Evolutionary conservation across 2,888 invertebrate species (phyloP), one percentile per base, ranked within the genome.

Genomic region (Mellilla xanthometata): DNA sequence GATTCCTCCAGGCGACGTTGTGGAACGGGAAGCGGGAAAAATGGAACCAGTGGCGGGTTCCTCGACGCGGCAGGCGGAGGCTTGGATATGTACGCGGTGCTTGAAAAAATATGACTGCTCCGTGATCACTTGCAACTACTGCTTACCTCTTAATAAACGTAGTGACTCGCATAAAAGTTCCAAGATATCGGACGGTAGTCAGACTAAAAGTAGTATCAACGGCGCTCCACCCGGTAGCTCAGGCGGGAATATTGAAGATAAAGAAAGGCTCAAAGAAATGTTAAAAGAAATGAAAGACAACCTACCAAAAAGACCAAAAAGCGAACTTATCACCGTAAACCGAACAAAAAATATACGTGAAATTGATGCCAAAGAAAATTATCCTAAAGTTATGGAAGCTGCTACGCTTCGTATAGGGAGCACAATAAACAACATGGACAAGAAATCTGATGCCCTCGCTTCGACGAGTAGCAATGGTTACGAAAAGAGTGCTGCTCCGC

Each of bases 281-380:
- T 74, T 94, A 52, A 94, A 94, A 64, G 94, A 94, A 84, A 94
- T 94, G 93, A 94, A 94, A 76, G 92, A 94, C 72, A 94, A 94
- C 7, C 77, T 95, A 49, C 93, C 94, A 0, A 93, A 92, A 65
- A 90, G 91, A 57, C 71, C 90, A 12, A 91, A 90, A 55, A 75
- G 80, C 22, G 81, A 67, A 39, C 47, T 26, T 9, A 47, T 38
- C 4, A 9, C 27, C 4, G n/a, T 15, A 8, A 35, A 23, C 5
- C 36, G 36, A 6, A 1, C 23, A 12, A 60, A 54, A 40, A 45
- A 22, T 30, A 39, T 31, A 39, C 43, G 12, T 42, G 31, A 48
- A 33, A 39, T 8, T 9, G 58, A 51, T 49, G 15, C 49, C 15
- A 39, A 52, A 51, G 39, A 56, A 34, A 39, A 48, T 32, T 47